Base-by-base conservation (phyloP, 2,113 vertebrate genomes). In the Taurulus bubalis region DNA sequence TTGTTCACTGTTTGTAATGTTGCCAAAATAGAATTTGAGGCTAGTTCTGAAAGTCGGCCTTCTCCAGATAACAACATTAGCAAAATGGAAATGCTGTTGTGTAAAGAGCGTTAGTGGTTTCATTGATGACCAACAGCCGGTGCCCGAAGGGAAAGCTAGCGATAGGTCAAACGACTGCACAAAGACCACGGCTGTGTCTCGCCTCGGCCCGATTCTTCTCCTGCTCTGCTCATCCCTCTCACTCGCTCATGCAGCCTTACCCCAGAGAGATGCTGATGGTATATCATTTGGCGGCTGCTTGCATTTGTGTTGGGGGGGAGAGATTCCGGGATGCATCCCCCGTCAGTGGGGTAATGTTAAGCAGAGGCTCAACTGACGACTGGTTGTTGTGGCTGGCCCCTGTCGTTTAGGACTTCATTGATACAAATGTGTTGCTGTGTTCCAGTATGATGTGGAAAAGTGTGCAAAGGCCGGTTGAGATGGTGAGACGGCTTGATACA, bases 251-350 rank as follows among this genome's bases (percentile, higher is more conserved):
- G 28, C 72, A 49, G 34, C 42, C 36, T 71, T 53, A 28, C 76
- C 47, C 86, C 14, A 24, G 80, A 85, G 80, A 83, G 59, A 75
- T 77, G 69, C 75, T 87, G 60, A 83, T 82, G 65, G 59, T 80
- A 49, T 76, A 75, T 87, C 53, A 86, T 85, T 82, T 80, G 78
- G 78, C 83, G 80, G 63, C 79, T 81, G 86, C 82, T 47, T 83
- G 53, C 75, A 73, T 87, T 71, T 82, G 63, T 81, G 83, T 74
- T 82, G 63, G 42, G n/a, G 49, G 78, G 80, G 76, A n/a, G n/a
- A n/a, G n/a, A 85, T 83, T 82, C 40, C 60, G 60, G 68, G 77
- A 66, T 64, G 51, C 65, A 42, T 80, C 73, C 75, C 32, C 59
- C 34, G 55, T 70, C 30, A 56, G 65, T 32, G 45, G 32, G 62